Evolutionary conservation across 2,113 vertebrate genomes (phyloP).

Genomic region (Leuciscus idus): DNA sequence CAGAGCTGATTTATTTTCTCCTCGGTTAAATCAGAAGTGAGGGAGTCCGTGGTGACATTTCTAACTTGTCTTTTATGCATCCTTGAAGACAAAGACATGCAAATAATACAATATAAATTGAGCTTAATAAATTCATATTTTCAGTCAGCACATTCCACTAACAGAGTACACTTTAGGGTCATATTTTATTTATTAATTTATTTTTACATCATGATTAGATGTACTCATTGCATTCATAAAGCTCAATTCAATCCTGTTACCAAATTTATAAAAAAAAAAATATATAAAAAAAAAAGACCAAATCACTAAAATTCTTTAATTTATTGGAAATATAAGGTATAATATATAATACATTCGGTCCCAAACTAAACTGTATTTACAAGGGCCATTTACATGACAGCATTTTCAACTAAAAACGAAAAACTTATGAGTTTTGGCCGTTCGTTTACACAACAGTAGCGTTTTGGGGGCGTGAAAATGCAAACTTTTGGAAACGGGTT

Average conservation of each 20-base stretch:
- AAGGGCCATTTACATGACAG: no score
- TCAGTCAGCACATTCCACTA: neutral
- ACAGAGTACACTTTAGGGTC: neutral
- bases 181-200: neutral
- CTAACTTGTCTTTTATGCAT: neutral
- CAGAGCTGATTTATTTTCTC: conserved; percentile 56
- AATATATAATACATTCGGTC: no score
- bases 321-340: neutral
- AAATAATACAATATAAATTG: neutral
- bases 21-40: neutral
- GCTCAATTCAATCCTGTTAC: no score
- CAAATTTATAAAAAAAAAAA: no score
- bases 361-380: no score
- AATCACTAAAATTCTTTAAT: neutral
- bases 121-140: neutral
- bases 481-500: no score
- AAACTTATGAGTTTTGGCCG: no score
- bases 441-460: no score
- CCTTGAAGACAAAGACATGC: neutral
- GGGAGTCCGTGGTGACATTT: neutral
- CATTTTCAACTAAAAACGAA: no score
- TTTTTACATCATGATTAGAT: no score
- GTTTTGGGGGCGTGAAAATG: no score
- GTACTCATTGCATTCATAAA: no score
- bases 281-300: neutral